A percentile compares a stretch with the other conserved stretches of the same genome.
Conservation (phyloP, 2,888 invertebrate genomes). For the Caenorhabditis afra region DNA sequence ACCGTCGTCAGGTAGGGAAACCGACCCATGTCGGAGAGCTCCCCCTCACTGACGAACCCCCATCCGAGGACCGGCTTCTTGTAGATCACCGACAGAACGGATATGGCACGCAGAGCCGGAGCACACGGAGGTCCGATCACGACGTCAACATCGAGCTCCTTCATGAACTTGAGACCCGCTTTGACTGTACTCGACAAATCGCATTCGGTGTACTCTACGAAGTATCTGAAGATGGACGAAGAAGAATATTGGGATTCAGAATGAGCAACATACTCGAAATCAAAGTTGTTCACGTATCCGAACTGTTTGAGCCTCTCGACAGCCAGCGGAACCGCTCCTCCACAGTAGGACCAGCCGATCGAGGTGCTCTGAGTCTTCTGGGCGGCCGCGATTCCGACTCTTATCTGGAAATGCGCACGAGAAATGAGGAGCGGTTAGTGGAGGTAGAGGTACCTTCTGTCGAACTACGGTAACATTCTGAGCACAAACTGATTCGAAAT, state of each 20-base stretch:
- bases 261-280: conserved; percentile 62
- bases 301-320: conserved; percentile 40
- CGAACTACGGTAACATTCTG: background rate
- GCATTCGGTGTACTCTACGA: conserved; percentile 64
- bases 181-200: conserved; percentile 44
- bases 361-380: conserved; percentile 11
- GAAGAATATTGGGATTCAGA: no score
- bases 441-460: conserved; percentile 7
- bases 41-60: conserved; percentile 57
- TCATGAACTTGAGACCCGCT: conserved; percentile 67
- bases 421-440: no score
- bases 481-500: conserved; percentile 2
- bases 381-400: conserved; percentile 40
- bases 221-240: conserved; percentile 58
- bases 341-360: conserved; percentile 53
- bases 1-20: conserved; percentile 60
- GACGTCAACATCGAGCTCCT: conserved; percentile 67
- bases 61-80: conserved; percentile 54
- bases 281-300: conserved; percentile 47
- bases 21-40: conserved; percentile 38
- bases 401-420: conserved; percentile 23
- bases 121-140: conserved; percentile 73
- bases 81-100: conserved; percentile 45
- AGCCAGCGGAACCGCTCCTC: conserved; percentile 61
- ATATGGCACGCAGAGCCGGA: conserved; percentile 52